Conservation (phyloP, 2,888 invertebrate genomes). For the Trileptium ribeirensis region DNA sequence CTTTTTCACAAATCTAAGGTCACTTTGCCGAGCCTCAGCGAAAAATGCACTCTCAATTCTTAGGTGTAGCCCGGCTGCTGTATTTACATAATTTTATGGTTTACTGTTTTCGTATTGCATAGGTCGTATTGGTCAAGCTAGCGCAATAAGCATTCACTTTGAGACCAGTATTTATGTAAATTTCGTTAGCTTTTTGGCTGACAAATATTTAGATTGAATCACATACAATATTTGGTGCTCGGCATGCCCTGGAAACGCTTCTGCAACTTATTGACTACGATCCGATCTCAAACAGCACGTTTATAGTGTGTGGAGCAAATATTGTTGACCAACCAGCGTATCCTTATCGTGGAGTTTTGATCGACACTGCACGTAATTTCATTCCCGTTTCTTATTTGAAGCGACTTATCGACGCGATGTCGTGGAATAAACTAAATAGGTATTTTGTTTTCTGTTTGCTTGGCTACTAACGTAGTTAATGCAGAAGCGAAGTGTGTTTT, state of each 20-base stretch:
- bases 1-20: too few species aligned
- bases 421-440: slow-evolving; percentile 2
- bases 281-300: not conserved
- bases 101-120: not conserved
- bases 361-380: slow-evolving; percentile 8
- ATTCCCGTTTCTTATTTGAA: slow-evolving; percentile 4
- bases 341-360: slow-evolving; percentile 3
- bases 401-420: not conserved
- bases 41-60: too few species aligned
- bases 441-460: too few species aligned
- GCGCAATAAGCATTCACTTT: too few species aligned
- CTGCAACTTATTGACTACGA: not conserved
- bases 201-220: not conserved
- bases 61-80: too few species aligned
- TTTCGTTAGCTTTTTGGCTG: too few species aligned
- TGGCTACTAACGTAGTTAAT: too few species aligned
- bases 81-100: too few species aligned
- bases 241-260: slow-evolving; percentile 9
- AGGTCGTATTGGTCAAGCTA: not conserved
- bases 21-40: too few species aligned
- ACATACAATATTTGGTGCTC: slow-evolving; percentile 1
- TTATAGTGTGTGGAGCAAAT: not conserved
- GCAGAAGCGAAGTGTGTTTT: too few species aligned
- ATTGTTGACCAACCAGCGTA: not conserved
- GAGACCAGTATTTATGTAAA: too few species aligned